Conservation (phyloP, 37 sponge, comb jelly and placozoan genomes). For the Aphrocallistes beatrix region DNA sequence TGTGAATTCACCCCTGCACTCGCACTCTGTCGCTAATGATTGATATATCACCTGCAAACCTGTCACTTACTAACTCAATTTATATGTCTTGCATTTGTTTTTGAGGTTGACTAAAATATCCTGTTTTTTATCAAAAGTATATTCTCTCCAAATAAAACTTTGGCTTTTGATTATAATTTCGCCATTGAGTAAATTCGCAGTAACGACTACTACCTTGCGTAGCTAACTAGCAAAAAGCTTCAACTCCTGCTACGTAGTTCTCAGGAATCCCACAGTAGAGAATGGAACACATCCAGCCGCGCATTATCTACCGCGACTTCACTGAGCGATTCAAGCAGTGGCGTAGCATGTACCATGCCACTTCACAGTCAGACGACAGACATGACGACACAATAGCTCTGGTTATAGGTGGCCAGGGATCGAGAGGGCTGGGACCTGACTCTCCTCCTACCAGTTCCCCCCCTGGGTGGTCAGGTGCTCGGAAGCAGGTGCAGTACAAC, state of each 20-base stretch:
- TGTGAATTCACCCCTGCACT: neutral
- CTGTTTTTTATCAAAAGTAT: too few relatives aligned
- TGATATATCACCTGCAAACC: neutral
- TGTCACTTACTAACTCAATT: neutral
- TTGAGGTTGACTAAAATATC: too few relatives aligned
- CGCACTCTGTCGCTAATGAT: neutral
- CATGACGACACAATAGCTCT: slow-evolving; percentile 9
- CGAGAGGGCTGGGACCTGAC: neutral
- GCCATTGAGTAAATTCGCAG: too few relatives aligned
- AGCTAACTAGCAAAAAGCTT: too few relatives aligned
- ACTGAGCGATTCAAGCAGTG: neutral
- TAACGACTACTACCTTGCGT: too few relatives aligned
- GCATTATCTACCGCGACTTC: neutral
- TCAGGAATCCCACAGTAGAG: too few relatives aligned
- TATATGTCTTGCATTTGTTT: too few relatives aligned
- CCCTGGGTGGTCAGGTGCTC: neutral
- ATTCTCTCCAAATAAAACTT: too few relatives aligned
- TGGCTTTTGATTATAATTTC: too few relatives aligned
- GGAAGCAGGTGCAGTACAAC: neutral
- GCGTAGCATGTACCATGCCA: neutral
- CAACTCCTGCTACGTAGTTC: too few relatives aligned
- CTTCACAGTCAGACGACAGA: neutral
- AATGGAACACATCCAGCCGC: slow-evolving; percentile 5
- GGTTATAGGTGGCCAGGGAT: neutral
- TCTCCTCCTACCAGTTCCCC: neutral